These are phyloP conservation scores for Hipposideros armiger DNA, from an alignment of 2,113 vertebrate genomes.

Conservation along the genomic window DNA sequence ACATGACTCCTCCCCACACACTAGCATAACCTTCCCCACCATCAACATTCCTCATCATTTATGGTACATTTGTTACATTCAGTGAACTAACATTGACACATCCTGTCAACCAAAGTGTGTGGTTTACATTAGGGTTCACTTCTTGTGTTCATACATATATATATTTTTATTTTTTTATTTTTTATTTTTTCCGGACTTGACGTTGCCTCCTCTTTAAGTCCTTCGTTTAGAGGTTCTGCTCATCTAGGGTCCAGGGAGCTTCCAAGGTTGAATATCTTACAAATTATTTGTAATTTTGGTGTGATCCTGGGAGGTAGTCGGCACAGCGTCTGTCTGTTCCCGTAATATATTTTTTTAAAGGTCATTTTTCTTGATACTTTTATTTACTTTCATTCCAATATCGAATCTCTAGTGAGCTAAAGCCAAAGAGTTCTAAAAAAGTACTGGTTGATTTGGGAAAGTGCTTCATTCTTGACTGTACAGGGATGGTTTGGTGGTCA, in stretches of 20 bases:
- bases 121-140: neutral
- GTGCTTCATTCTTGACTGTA: neutral
- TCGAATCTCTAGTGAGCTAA: neutral
- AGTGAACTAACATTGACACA: neutral
- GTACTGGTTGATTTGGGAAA: neutral
- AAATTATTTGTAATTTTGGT: too few relatives aligned
- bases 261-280: too few relatives aligned
- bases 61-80: neutral
- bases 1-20: neutral
- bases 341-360: neutral
- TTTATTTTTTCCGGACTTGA: too few relatives aligned
- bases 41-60: neutral
- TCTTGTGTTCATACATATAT: neutral
- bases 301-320: too few relatives aligned
- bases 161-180: too few relatives aligned
- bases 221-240: too few relatives aligned
- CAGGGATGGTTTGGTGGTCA: neutral
- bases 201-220: too few relatives aligned
- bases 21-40: neutral
- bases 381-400: neutral
- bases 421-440: neutral
- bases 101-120: neutral
- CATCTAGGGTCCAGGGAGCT: too few relatives aligned
- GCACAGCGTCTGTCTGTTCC: too few relatives aligned
- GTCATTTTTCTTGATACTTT: neutral